These are phyloP conservation scores for Spicauda simplicius DNA, from an alignment of 2,888 invertebrate genomes.

Conservation along the genomic window DNA sequence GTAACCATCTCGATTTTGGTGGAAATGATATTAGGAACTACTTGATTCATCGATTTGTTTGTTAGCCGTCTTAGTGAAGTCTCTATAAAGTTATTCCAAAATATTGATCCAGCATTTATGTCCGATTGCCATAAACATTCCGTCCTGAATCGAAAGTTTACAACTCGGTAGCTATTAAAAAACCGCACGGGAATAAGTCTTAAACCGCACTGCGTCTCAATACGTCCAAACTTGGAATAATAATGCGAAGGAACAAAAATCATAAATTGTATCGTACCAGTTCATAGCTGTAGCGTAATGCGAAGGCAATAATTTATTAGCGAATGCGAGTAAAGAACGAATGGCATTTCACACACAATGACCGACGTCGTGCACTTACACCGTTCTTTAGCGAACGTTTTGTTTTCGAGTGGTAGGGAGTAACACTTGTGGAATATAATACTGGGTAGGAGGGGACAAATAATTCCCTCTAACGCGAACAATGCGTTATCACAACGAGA, in stretches of 20 bases:
- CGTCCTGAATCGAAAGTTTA: conserved; percentile 24
- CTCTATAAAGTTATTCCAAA: neutral
- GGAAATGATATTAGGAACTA: neutral
- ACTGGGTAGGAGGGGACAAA: conserved; percentile 52
- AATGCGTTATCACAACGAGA: conserved; percentile 62
- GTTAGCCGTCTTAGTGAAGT: neutral
- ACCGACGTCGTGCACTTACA: conserved; percentile 35
- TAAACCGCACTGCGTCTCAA: conserved; percentile 32
- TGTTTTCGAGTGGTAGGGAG: conserved; percentile 61
- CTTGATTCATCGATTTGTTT: neutral
- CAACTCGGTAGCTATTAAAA: conserved; percentile 31
- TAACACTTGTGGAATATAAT: conserved; percentile 51
- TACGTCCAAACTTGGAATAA: conserved; percentile 36
- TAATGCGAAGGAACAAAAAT: conserved; percentile 34
- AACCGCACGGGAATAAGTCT: conserved; percentile 6
- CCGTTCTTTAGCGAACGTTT: conserved; percentile 30
- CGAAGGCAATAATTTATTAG: conserved; percentile 36
- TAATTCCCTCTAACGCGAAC: conserved; percentile 66
- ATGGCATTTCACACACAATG: conserved; percentile 31
- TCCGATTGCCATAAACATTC: conserved; percentile 9
- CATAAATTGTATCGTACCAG: conserved; percentile 32
- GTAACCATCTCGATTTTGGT: neutral
- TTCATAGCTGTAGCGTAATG: conserved; percentile 21
- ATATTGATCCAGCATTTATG: neutral
- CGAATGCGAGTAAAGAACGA: conserved; percentile 29